A percentile compares a stretch with the other conserved stretches of the same genome.
Evolutionary conservation across 2,888 invertebrate genomes (phyloP).

Genomic region (Cyclophora punctaria): DNA sequence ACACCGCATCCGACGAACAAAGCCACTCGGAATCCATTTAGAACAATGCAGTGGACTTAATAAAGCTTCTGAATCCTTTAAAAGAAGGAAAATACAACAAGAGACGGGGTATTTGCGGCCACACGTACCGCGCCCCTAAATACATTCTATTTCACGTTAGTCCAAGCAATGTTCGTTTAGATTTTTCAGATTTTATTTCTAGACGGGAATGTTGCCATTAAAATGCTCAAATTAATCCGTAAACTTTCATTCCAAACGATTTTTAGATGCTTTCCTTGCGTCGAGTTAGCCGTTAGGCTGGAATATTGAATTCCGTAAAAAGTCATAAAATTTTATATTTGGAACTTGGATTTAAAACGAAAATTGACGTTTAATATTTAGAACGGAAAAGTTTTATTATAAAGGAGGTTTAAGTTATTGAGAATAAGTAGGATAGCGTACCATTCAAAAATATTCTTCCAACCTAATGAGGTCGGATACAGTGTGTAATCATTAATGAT

Average conservation of each 20-base stretch:
- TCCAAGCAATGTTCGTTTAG: slow-evolving; percentile 1
- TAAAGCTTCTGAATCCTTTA: slow-evolving; percentile 40
- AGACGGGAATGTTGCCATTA: slow-evolving; percentile 7
- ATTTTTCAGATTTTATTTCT: slow-evolving; percentile 5
- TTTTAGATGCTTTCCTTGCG: slow-evolving; percentile 2
- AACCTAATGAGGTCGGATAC: too few relatives aligned
- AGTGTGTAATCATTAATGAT: too few relatives aligned
- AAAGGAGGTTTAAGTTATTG: too few relatives aligned
- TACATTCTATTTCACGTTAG: slow-evolving; percentile 7
- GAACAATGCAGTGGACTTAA: slow-evolving; percentile 36
- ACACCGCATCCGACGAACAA: slow-evolving; percentile 34
- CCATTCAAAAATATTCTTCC: too few relatives aligned
- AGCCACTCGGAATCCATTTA: slow-evolving; percentile 32
- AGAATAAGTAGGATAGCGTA: too few relatives aligned
- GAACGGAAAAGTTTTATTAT: too few relatives aligned
- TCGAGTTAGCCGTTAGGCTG: slow-evolving; percentile 4
- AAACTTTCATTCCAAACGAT: slow-evolving; percentile 2
- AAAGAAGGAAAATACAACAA: slow-evolving; percentile 38
- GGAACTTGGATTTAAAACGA: too few relatives aligned
- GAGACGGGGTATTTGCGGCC: slow-evolving; percentile 21
- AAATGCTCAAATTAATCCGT: slow-evolving; percentile 8
- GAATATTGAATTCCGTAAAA: slow-evolving; percentile 1
- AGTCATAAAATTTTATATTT: background rate
- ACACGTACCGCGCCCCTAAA: slow-evolving; percentile 16
- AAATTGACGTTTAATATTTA: too few relatives aligned